Conservation (phyloP, 2,113 vertebrate genomes). For the Muscicapa adusta region DNA sequence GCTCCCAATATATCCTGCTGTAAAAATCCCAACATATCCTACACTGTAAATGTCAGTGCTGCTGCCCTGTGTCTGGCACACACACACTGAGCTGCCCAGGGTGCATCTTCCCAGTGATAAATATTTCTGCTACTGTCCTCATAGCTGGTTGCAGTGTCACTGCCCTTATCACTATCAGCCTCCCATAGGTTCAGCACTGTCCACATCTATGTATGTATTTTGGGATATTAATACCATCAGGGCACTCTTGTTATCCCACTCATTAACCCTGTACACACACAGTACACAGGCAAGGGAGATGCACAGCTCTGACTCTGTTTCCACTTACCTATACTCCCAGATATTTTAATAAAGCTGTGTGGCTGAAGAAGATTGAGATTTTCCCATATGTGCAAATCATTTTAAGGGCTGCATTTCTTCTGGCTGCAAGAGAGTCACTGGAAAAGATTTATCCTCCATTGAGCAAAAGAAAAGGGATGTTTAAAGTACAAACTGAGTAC, state of each 20-base stretch:
- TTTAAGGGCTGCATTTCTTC: neutral
- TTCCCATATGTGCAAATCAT: neutral
- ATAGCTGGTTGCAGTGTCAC: neutral
- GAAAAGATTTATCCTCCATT: neutral
- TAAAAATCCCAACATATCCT: neutral
- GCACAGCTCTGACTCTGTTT: neutral
- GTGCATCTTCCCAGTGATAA: neutral
- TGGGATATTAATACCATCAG: neutral
- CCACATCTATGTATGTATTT: neutral
- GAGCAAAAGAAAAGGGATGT: neutral
- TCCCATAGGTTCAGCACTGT: neutral
- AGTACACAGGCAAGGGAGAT: neutral
- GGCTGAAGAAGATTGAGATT: neutral
- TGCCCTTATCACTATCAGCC: neutral
- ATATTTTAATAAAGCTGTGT: neutral
- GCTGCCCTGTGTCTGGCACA: neutral
- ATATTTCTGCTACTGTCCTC: accelerated
- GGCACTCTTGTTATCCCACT: neutral
- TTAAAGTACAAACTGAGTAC: neutral
- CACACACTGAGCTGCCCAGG: neutral
- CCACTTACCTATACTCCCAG: neutral
- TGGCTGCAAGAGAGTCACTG: neutral
- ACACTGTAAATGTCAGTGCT: neutral
- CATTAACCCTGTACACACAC: neutral
- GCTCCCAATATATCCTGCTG: neutral